Evolutionary conservation across 2,888 invertebrate genomes (phyloP).

Genomic region (Brachyopa scutellaris): DNA sequence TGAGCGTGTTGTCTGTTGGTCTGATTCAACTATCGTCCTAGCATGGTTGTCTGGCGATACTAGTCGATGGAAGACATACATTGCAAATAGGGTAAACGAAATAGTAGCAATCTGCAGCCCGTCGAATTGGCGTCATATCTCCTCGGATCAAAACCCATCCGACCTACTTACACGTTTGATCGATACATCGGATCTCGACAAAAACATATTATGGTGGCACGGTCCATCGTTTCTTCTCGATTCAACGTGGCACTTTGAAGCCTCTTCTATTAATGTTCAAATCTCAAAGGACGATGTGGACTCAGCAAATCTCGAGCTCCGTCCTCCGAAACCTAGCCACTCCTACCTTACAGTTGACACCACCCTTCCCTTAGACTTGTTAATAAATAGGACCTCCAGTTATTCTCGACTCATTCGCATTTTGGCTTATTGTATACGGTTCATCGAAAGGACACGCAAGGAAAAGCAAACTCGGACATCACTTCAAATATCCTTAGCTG

Average conservation of each 20-base stretch:
- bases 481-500: background rate
- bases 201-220: conserved; percentile 12
- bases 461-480: conserved; percentile 1
- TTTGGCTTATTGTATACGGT: conserved; percentile 1
- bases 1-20: conserved; percentile 33
- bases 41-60: conserved; percentile 55
- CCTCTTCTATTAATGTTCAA: too few relatives aligned
- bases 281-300: background rate
- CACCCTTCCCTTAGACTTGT: background rate
- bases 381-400: background rate
- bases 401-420: conserved; percentile 11
- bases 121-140: conserved; percentile 48
- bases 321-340: background rate
- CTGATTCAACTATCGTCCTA: conserved; percentile 56
- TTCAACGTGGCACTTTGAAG: conserved; percentile 73
- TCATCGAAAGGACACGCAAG: conserved; percentile 7
- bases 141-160: conserved; percentile 51
- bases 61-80: conserved; percentile 39
- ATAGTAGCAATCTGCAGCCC: conserved; percentile 26
- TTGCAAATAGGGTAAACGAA: conserved; percentile 56
- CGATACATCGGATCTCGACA: conserved; percentile 23
- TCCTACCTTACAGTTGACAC: background rate
- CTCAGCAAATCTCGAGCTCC: background rate
- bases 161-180: conserved; percentile 54
- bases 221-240: conserved; percentile 16